These are phyloP conservation scores for Amphimallon solstitiale DNA, from an alignment of 2,888 invertebrate species.

Conservation along the genomic window DNA sequence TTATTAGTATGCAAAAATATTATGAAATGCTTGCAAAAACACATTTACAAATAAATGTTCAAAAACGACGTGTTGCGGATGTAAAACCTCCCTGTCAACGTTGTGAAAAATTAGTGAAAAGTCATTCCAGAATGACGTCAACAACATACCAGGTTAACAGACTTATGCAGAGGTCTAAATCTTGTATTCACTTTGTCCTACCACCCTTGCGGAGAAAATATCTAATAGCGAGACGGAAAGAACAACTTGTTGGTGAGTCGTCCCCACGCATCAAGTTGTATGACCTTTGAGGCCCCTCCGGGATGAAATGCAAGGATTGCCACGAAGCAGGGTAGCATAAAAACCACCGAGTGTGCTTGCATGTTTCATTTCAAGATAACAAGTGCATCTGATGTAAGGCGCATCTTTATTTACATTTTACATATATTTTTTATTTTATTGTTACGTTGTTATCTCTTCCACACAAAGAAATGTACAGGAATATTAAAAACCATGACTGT, in stretches of 20 bases:
- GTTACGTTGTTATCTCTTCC: neutral
- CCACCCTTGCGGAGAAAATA: constrained; percentile 15
- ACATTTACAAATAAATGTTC: too few species aligned
- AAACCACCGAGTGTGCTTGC: constrained; percentile 26
- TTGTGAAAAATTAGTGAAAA: constrained; percentile 42
- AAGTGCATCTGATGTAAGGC: too few species aligned
- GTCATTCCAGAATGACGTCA: constrained; percentile 62
- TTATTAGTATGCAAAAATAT: too few species aligned
- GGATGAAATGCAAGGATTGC: constrained; percentile 57
- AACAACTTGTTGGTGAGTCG: too few species aligned
- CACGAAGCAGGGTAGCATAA: constrained; percentile 53
- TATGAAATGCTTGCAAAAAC: too few species aligned
- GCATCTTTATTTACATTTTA: neutral
- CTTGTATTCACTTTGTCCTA: neutral
- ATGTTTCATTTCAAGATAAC: too few species aligned
- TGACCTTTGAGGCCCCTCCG: constrained; percentile 54
- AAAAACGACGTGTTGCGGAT: too few species aligned
- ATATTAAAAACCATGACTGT: neutral
- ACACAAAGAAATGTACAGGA: neutral
- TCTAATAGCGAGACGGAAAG: neutral
- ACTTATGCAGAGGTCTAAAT: neutral
- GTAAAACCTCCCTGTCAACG: too few species aligned
- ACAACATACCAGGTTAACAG: constrained; percentile 67
- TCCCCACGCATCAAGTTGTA: neutral
- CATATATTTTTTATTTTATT: neutral